phyloP scores from a whole-genome alignment of 2,113 vertebrate genomes.

The Myrmophylax atrothorax region DNA sequence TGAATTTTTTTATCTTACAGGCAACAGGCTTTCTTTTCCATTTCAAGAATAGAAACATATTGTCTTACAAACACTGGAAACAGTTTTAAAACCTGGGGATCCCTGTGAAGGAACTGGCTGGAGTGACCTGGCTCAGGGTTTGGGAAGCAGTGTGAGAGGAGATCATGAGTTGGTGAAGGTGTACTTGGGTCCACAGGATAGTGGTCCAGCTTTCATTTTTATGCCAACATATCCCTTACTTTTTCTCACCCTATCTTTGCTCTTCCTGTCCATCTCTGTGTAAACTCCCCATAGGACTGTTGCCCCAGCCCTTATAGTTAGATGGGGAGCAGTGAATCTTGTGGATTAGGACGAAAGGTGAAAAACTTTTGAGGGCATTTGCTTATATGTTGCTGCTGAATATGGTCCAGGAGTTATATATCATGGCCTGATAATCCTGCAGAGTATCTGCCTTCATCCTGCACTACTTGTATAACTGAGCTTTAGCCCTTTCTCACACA shows the following conservation, averaged over 20 bases:
- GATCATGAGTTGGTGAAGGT: background rate
- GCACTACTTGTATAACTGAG: background rate
- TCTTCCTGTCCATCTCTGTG: background rate
- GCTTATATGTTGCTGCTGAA: background rate
- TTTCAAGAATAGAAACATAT: background rate
- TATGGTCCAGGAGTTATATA: background rate
- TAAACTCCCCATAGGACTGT: background rate
- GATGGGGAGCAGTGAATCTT: background rate
- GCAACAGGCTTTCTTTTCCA: background rate
- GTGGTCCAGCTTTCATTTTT: background rate
- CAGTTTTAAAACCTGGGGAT: background rate
- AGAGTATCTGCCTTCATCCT: background rate
- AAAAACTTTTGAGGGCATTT: background rate
- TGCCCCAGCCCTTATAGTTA: background rate
- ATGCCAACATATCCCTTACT: background rate
- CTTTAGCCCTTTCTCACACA: background rate
- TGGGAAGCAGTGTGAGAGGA: background rate
- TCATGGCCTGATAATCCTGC: background rate
- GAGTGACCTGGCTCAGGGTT: background rate
- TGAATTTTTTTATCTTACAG: background rate
- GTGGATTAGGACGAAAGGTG: background rate
- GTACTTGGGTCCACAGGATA: background rate
- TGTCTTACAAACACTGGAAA: background rate
- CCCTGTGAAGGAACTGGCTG: background rate
- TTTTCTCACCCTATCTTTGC: background rate